Conservation (phyloP, 2,113 vertebrate genomes). For the Notiomystis cincta region DNA sequence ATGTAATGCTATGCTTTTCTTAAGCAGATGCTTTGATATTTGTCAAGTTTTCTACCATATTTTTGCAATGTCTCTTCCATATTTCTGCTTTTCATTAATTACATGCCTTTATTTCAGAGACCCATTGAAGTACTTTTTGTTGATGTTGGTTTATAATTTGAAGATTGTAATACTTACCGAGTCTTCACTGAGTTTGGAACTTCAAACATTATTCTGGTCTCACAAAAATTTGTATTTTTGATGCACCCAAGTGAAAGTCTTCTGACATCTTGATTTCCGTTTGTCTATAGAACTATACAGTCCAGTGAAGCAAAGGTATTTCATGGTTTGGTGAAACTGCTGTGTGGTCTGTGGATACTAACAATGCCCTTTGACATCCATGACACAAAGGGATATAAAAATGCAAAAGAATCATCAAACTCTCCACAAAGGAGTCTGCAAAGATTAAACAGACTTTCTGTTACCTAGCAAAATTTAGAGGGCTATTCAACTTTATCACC, state of each 20-base stretch:
- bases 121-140: not conserved
- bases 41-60: not conserved
- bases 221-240: not conserved
- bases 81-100: not conserved
- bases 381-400: not conserved
- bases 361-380: not conserved
- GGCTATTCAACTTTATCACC: not conserved
- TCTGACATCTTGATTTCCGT: not conserved
- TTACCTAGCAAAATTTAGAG: not conserved
- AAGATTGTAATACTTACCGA: fast-evolving
- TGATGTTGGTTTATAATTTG: not conserved
- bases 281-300: not conserved
- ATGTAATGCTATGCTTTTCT: not conserved
- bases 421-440: not conserved
- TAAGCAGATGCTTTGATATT: not conserved
- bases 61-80: fast-evolving
- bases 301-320: not conserved
- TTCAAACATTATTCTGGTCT: not conserved
- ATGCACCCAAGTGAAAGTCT: not conserved
- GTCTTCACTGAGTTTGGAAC: not conserved
- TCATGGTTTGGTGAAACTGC: not conserved
- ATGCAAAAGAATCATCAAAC: not conserved
- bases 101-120: not conserved
- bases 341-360: not conserved
- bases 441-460: not conserved